Conservation (phyloP, 1,140 invertebrate species). For the Aphis gossypii region DNA sequence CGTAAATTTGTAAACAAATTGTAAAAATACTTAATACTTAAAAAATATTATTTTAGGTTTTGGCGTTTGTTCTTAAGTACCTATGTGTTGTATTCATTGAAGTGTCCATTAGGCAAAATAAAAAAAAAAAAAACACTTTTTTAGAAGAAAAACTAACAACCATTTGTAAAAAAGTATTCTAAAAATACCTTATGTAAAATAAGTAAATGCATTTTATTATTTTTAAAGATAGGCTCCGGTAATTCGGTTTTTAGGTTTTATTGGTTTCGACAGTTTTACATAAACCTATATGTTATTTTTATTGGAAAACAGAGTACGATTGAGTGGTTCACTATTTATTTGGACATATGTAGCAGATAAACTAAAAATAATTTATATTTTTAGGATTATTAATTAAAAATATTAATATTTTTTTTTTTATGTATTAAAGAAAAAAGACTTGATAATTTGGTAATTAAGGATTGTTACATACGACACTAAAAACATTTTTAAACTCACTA, state of each 20-base stretch:
- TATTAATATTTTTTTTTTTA: neutral
- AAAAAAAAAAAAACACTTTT: neutral
- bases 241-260: neutral
- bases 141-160: neutral
- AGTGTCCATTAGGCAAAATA: neutral
- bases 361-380: neutral
- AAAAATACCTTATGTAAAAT: neutral
- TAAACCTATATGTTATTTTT: neutral
- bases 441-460: neutral
- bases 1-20: neutral
- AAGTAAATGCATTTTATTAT: neutral
- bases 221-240: neutral
- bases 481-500: neutral
- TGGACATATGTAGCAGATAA: neutral
- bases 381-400: neutral
- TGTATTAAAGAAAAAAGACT: neutral
- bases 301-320: neutral
- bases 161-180: neutral
- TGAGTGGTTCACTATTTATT: neutral
- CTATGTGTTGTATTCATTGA: neutral
- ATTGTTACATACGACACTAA: neutral
- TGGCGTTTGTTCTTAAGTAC: neutral
- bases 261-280: neutral
- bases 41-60: neutral
- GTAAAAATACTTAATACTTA: neutral